These are phyloP conservation scores for Bambusicola thoracicus DNA, from an alignment of 2,113 vertebrate species.

Conservation along the genomic window DNA sequence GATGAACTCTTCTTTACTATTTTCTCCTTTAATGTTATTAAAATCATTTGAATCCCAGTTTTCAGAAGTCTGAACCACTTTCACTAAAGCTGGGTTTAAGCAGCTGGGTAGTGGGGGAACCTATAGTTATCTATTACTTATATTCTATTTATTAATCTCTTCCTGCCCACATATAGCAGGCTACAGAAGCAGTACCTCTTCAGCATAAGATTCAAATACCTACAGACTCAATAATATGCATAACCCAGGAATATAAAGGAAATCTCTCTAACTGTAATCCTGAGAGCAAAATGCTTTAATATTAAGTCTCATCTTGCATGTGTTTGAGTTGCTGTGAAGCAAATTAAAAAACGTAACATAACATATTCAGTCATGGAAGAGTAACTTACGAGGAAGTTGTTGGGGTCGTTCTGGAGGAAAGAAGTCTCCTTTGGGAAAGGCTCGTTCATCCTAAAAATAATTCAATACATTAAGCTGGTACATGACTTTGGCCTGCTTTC, in stretches of 20 bases:
- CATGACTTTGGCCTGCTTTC: neutral
- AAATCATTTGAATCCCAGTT: neutral
- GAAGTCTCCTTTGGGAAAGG: conserved; percentile 94
- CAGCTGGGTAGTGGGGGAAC: neutral
- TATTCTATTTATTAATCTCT: neutral
- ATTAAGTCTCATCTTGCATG: neutral
- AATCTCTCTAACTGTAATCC: neutral
- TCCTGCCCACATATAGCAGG: neutral
- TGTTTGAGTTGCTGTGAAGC: neutral
- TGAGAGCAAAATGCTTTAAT: neutral
- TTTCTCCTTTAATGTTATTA: neutral
- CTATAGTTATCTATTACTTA: neutral
- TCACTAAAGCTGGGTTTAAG: neutral
- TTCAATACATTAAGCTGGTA: neutral
- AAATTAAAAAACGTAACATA: neutral
- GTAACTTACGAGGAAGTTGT: conserved; percentile 92
- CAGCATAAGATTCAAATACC: neutral
- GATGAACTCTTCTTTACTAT: conserved; percentile 13
- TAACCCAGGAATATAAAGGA: neutral
- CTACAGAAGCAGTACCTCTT: neutral
- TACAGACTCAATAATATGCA: neutral
- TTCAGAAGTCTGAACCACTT: neutral
- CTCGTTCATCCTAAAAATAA: conserved; percentile 89
- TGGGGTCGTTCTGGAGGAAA: conserved; percentile 89
- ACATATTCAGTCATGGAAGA: neutral